A percentile compares a stretch with the other conserved stretches of the same genome.
Evolutionary conservation across 2,888 invertebrate species (phyloP).

Genomic region (Neoitamus cyanurus): DNA sequence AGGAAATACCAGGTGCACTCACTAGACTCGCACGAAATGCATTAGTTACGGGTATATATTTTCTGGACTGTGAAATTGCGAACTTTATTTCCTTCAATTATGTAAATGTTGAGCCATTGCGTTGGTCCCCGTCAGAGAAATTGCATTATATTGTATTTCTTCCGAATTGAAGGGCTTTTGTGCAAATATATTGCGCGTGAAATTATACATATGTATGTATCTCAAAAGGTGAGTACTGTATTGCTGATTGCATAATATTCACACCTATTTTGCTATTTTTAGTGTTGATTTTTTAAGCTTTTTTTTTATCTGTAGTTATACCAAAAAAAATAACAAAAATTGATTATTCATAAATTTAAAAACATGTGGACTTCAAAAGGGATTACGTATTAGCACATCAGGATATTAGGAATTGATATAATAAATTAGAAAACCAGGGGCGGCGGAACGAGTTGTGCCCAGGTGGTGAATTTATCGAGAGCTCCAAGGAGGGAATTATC

Average conservation of each 20-base stretch:
- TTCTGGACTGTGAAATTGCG: conserved; percentile 35
- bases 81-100: conserved; percentile 27
- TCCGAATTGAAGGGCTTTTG: neutral
- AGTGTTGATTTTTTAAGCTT: neutral
- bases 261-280: neutral
- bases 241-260: neutral
- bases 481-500: no score
- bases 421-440: no score
- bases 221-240: neutral
- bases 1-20: conserved; percentile 13
- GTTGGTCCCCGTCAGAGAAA: neutral
- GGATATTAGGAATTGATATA: no score
- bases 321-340: no score
- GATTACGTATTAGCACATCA: no score
- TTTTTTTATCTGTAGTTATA: no score
- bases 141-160: conserved; percentile 4
- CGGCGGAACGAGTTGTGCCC: no score
- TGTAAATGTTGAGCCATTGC: conserved; percentile 22
- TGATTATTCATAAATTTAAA: no score
- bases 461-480: no score
- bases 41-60: conserved; percentile 24
- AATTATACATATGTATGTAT: neutral
- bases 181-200: conserved; percentile 6
- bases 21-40: conserved; percentile 13
- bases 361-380: no score